These are phyloP conservation scores for Euleptes europaea DNA, from an alignment of 2,113 vertebrate species.

Conservation along the genomic window DNA sequence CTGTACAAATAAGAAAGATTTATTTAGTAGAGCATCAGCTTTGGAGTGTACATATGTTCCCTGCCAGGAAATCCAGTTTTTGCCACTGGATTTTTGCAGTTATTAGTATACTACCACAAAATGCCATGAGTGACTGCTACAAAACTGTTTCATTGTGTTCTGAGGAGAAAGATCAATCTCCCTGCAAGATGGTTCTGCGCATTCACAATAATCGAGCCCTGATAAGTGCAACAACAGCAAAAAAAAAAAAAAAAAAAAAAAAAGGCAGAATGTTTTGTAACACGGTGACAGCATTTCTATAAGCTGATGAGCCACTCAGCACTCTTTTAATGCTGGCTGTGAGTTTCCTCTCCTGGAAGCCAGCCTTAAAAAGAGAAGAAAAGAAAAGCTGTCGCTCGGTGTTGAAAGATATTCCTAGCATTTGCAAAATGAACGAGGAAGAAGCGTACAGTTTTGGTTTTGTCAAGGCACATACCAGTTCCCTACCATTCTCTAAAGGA, in stretches of 20 bases:
- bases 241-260: too few relatives aligned
- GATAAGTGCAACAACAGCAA: neutral
- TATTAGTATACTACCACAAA: neutral
- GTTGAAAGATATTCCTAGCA: conserved; percentile 5
- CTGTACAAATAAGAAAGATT: neutral
- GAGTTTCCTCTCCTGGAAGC: neutral
- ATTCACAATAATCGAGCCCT: neutral
- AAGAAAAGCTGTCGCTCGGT: conserved; percentile 4
- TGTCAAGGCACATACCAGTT: neutral
- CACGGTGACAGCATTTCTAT: conserved; percentile 28
- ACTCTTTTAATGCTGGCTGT: conserved; percentile 19
- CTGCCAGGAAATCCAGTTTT: neutral
- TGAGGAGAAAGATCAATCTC: neutral
- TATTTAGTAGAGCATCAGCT: neutral
- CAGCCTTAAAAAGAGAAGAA: neutral
- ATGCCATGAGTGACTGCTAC: neutral
- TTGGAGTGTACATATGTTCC: neutral
- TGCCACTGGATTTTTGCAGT: neutral
- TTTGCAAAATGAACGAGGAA: neutral
- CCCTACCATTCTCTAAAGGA: conserved; percentile 3
- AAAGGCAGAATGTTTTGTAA: neutral
- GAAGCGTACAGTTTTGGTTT: neutral
- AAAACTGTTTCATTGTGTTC: neutral
- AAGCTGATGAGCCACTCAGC: neutral
- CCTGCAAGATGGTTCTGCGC: neutral